Evolutionary conservation across 2,797 vertebrate genomes (phyloP).

Genomic region (Coendou prehensilis): DNA sequence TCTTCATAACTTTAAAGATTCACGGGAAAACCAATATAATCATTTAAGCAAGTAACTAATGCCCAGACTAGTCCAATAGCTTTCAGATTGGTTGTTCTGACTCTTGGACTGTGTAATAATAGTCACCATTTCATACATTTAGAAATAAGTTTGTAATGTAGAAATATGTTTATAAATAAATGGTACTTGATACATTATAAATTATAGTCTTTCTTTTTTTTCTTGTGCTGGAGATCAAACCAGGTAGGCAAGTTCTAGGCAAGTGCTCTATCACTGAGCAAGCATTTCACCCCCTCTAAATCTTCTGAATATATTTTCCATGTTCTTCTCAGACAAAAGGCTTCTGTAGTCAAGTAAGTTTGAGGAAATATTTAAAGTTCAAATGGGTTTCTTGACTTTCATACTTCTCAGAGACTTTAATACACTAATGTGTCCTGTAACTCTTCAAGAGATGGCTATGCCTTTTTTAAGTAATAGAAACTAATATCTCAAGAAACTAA

Average conservation of each 20-base stretch:
- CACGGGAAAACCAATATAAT: not conserved
- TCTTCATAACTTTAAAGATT: conserved; percentile 1
- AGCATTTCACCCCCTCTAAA: not conserved
- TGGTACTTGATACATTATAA: not conserved
- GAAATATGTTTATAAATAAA: not conserved
- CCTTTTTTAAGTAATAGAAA: not conserved
- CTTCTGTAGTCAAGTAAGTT: conserved; percentile 41
- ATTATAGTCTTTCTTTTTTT: not conserved
- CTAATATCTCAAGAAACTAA: conserved; percentile 49
- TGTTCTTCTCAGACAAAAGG: not conserved
- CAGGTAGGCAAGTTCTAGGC: not conserved
- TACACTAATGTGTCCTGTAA: not conserved
- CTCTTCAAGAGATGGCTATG: not conserved
- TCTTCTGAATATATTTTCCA: not conserved
- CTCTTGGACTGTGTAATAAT: not conserved
- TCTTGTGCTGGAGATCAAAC: not conserved
- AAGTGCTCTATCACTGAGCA: not conserved
- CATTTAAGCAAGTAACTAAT: not conserved
- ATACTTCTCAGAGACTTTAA: not conserved
- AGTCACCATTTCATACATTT: not conserved
- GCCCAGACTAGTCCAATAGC: not conserved
- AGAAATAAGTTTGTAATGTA: not conserved
- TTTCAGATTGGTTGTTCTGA: not conserved
- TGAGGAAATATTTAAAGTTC: conserved; percentile 54
- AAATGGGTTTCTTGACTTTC: not conserved